Evolutionary conservation across 2,888 invertebrate genomes (phyloP).

Genomic region (Cepaea hortensis): DNA sequence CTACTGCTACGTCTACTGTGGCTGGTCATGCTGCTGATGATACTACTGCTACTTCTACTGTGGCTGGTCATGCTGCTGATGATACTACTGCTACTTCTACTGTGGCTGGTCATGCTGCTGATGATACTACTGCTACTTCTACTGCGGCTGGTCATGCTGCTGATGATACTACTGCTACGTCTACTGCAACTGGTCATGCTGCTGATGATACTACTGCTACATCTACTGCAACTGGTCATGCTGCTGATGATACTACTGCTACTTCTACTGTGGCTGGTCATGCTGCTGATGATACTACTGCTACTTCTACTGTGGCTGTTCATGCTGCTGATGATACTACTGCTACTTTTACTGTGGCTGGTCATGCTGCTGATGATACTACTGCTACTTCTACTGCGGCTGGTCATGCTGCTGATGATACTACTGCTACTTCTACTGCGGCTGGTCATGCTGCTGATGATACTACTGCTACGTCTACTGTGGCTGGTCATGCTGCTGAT

Average conservation of each 20-base stretch:
- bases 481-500: too few relatives aligned
- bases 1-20: conserved; percentile 68
- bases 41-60: conserved; percentile 69
- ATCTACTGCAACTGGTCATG: too few relatives aligned
- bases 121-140: conserved; percentile 65
- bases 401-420: too few relatives aligned
- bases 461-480: conserved; percentile 67
- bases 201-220: conserved; percentile 59
- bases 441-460: too few relatives aligned
- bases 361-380: too few relatives aligned
- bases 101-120: too few relatives aligned
- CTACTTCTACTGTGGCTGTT: conserved; percentile 60
- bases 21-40: too few relatives aligned
- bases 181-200: too few relatives aligned
- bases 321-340: conserved; percentile 36
- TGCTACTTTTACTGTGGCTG: conserved; percentile 66
- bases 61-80: too few relatives aligned
- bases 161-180: conserved; percentile 60
- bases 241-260: conserved; percentile 57
- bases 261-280: conserved; percentile 56
- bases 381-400: conserved; percentile 70
- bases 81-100: conserved; percentile 67
- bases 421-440: conserved; percentile 70
- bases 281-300: conserved; percentile 54
- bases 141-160: too few relatives aligned